Evolutionary conservation across 2,797 vertebrate species (phyloP).

Genomic region (Schizopygopsis malacanthus): DNA sequence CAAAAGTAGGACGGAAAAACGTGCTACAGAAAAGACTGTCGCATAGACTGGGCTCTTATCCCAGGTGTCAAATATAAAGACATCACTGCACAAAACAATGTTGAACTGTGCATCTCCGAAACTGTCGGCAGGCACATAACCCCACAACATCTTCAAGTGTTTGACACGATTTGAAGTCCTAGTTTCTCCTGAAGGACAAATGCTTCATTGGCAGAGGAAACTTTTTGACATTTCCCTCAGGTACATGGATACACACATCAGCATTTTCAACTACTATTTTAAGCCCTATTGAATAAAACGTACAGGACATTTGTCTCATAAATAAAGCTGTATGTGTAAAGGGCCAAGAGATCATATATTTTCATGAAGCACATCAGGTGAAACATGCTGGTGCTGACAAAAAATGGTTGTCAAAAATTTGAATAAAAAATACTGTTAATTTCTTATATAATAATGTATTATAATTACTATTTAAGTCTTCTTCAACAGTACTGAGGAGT

Average conservation of each 20-base stretch:
- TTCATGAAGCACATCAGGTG: neutral
- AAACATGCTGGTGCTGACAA: neutral
- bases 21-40: neutral
- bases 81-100: slow-evolving; percentile 37
- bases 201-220: slow-evolving; percentile 26
- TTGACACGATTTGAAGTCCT: slow-evolving; percentile 46
- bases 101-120: slow-evolving; percentile 15
- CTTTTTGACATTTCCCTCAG: slow-evolving; percentile 40
- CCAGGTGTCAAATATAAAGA: slow-evolving; percentile 44
- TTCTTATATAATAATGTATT: neutral
- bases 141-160: slow-evolving; percentile 18
- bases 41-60: slow-evolving; percentile 39
- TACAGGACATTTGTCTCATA: slow-evolving; percentile 18
- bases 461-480: too few relatives aligned
- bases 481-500: neutral
- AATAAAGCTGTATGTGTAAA: slow-evolving; percentile 16
- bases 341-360: neutral
- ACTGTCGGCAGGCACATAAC: slow-evolving; percentile 29
- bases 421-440: neutral
- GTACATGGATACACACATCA: slow-evolving; percentile 14
- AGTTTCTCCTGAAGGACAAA: slow-evolving; percentile 50
- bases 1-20: slow-evolving; percentile 23
- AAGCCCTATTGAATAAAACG: slow-evolving; percentile 22
- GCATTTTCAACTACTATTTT: slow-evolving; percentile 37
- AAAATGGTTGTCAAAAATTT: neutral